Evolutionary conservation across 2,797 vertebrate species (phyloP).

Genomic region (Cossypha heuglini): DNA sequence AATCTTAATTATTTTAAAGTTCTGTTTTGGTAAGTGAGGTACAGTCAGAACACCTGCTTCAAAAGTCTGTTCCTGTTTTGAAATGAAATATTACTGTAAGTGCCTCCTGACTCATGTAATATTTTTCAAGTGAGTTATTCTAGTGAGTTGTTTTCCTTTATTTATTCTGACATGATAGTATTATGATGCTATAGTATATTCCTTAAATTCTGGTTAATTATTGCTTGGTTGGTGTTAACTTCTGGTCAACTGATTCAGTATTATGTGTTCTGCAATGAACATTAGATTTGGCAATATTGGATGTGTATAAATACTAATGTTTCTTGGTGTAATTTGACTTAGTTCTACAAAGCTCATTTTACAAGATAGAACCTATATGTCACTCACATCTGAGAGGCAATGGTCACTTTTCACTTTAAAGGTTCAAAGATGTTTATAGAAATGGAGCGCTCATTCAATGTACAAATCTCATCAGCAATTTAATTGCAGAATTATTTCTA

Average conservation of each 20-base stretch:
- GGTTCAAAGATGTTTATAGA: background rate
- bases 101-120: background rate
- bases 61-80: background rate
- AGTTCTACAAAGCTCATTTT: background rate
- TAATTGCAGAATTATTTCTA: background rate
- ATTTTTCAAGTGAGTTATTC: background rate
- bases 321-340: background rate
- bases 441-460: background rate
- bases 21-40: background rate
- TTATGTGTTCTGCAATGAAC: background rate
- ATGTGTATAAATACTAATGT: background rate
- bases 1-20: background rate
- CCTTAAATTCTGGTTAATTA: slow-evolving; percentile 31
- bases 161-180: background rate
- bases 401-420: background rate
- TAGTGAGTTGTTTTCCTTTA: background rate
- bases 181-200: background rate
- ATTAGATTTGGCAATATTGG: background rate
- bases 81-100: background rate
- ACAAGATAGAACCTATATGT: background rate
- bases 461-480: background rate
- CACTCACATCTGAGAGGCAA: background rate
- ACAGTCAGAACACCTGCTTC: background rate
- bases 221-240: background rate
- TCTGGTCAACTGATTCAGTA: background rate